phyloP scores from a whole-genome alignment of 1,140 invertebrate species.

The Drosophila cardini region DNA sequence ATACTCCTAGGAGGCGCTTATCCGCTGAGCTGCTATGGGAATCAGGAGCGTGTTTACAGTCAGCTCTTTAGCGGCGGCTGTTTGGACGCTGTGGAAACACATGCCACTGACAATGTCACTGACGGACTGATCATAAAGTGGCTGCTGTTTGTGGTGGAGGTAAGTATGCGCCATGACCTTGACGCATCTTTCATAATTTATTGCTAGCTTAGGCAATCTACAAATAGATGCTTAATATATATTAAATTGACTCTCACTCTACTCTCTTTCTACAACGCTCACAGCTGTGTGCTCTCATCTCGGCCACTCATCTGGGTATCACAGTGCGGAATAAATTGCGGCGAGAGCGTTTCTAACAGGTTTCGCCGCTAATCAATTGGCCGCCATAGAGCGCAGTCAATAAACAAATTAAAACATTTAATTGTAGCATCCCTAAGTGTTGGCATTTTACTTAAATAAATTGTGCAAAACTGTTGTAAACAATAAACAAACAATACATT shows the following conservation, averaged over 20 bases:
- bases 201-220: constrained; percentile 41
- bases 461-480: constrained; percentile 30
- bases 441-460: constrained; percentile 45
- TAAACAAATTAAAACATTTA: constrained; percentile 8
- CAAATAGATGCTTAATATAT: constrained; percentile 45
- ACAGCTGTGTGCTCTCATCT: constrained; percentile 64
- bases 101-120: constrained; percentile 69
- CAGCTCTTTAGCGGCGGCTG: constrained; percentile 62
- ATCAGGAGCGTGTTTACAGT: constrained; percentile 38
- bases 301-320: constrained; percentile 73
- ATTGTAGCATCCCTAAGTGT: constrained; percentile 40
- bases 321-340: constrained; percentile 77
- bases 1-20: constrained; percentile 59
- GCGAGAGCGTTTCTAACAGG: constrained; percentile 70
- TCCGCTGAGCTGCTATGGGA: constrained; percentile 64
- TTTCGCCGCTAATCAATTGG: constrained; percentile 29
- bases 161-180: constrained; percentile 51
- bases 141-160: constrained; percentile 72
- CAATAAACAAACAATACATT: background rate
- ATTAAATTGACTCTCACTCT: constrained; percentile 30
- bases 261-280: background rate
- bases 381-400: constrained; percentile 11
- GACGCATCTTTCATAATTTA: constrained; percentile 47
- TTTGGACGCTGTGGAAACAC: constrained; percentile 60
- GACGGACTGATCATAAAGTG: constrained; percentile 74